phyloP scores from a whole-genome alignment of 1,140 invertebrate genomes.

The Drosophila ogumai region DNA sequence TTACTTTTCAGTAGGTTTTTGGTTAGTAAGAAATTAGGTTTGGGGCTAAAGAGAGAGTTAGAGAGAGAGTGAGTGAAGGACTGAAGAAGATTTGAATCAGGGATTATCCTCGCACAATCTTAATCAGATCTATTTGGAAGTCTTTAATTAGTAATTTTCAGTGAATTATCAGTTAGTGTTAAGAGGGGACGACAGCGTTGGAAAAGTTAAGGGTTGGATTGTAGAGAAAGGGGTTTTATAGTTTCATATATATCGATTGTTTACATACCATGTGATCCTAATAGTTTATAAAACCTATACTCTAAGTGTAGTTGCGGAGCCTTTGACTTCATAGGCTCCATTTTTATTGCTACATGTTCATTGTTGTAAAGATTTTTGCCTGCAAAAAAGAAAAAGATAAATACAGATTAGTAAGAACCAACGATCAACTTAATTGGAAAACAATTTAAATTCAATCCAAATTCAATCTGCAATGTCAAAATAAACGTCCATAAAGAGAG shows the following conservation, averaged over 20 bases:
- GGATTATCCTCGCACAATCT: slow-evolving; percentile 1
- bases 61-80: slow-evolving; percentile 3
- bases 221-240: slow-evolving; percentile 20
- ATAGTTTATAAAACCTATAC: slow-evolving; percentile 99
- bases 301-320: slow-evolving; percentile 99
- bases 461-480: slow-evolving; percentile 16
- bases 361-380: slow-evolving; percentile 99
- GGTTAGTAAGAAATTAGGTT: slow-evolving; percentile 51
- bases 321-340: slow-evolving; percentile 99
- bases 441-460: slow-evolving; percentile 6
- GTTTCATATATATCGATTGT: slow-evolving; percentile 6
- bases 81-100: slow-evolving; percentile 3
- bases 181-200: slow-evolving; percentile 19
- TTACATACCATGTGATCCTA: slow-evolving; percentile 95
- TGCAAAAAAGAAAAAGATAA: slow-evolving; percentile 87
- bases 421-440: background rate
- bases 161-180: slow-evolving; percentile 14
- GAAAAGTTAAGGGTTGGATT: slow-evolving; percentile 15
- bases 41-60: slow-evolving; percentile 13
- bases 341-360: slow-evolving; percentile 99
- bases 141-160: slow-evolving; percentile 24
- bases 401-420: slow-evolving; percentile 9
- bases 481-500: background rate
- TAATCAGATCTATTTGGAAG: background rate
- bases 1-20: slow-evolving; percentile 39